phyloP scores from a whole-genome alignment of 2,113 vertebrate genomes.

The Chloroceryle aenea region DNA sequence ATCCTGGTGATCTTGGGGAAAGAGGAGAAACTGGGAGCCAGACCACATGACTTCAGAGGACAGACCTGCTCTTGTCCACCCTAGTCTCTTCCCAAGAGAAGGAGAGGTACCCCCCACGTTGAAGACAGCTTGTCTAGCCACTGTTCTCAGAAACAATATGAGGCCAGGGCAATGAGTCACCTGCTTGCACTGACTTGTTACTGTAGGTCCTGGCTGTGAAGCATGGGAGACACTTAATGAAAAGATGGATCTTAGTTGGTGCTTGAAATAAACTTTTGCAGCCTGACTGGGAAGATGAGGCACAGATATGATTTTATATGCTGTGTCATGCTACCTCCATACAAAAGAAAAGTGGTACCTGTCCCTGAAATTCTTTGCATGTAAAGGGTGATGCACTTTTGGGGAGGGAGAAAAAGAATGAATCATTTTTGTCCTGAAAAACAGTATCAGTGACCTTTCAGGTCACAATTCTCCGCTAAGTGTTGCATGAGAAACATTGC shows the following conservation, averaged over 20 bases:
- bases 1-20: background rate
- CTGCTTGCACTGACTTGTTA: background rate
- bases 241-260: background rate
- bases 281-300: background rate
- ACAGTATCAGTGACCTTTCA: background rate
- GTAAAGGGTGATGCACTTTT: background rate
- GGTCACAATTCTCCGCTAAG: background rate
- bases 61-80: background rate
- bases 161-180: background rate
- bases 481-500: background rate
- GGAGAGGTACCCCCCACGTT: background rate
- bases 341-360: background rate
- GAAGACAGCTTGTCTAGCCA: background rate
- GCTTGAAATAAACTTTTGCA: background rate
- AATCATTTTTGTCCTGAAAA: background rate
- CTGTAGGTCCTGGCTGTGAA: background rate
- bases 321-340: background rate
- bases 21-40: background rate
- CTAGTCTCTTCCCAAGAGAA: background rate
- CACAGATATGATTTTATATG: accelerated
- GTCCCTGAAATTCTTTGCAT: background rate
- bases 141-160: background rate
- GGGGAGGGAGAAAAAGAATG: background rate
- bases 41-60: background rate
- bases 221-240: background rate